These are phyloP conservation scores for Nycticorax nycticorax DNA, from an alignment of 2,113 vertebrate genomes.

Conservation along the genomic window DNA sequence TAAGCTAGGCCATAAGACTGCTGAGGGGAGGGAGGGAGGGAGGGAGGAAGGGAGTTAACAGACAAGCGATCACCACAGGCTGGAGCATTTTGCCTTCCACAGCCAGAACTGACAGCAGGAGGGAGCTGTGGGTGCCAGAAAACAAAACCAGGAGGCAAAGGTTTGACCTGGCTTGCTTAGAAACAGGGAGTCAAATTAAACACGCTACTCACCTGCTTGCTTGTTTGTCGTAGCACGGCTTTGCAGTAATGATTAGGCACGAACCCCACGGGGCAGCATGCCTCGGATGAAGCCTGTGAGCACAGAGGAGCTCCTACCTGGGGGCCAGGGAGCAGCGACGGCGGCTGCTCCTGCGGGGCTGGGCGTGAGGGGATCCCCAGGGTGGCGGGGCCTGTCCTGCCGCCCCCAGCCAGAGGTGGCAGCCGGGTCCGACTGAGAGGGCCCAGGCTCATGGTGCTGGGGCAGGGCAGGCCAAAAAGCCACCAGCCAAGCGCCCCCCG, in stretches of 20 bases:
- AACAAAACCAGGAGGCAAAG: neutral
- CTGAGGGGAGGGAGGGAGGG: neutral
- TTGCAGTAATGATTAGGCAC: too few species aligned
- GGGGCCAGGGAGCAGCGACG: accelerated
- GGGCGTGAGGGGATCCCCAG: too few species aligned
- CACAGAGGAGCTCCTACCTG: neutral
- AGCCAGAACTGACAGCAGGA: neutral
- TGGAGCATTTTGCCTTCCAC: neutral
- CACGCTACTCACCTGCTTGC: neutral
- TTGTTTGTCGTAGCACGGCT: neutral
- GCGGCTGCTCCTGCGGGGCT: accelerated
- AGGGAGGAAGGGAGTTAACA: neutral
- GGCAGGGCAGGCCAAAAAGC: neutral
- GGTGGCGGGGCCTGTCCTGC: accelerated
- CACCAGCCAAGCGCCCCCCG: neutral
- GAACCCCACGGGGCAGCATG: neutral
- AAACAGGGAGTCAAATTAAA: neutral
- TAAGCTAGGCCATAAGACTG: neutral
- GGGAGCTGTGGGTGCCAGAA: neutral
- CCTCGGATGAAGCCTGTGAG: accelerated
- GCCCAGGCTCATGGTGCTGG: neutral
- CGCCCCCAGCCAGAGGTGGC: accelerated
- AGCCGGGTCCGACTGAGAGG: neutral
- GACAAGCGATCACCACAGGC: neutral
- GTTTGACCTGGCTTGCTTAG: neutral